A percentile compares a stretch with the other conserved stretches of the same genome.
phyloP scores from a whole-genome alignment of 2,888 invertebrate genomes.

The Laothoe populi region DNA sequence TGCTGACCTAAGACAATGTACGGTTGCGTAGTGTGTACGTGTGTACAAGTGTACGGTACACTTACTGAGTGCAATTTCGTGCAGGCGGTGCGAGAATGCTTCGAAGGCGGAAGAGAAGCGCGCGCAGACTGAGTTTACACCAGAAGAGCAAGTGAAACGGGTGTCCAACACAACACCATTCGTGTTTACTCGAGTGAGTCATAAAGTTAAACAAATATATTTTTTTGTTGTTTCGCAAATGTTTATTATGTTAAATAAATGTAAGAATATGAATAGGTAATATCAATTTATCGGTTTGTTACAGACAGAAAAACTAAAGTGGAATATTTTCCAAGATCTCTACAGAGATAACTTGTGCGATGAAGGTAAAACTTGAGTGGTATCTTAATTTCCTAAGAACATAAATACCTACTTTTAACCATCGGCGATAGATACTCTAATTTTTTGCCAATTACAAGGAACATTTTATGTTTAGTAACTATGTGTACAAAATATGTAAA shows the following conservation, averaged over 20 bases:
- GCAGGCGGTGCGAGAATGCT: slow-evolving; percentile 1
- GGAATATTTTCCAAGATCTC: slow-evolving; percentile 39
- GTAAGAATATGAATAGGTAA: neutral
- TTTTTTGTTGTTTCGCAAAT: neutral
- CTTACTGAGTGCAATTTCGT: neutral
- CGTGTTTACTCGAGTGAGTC: neutral
- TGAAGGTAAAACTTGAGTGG: slow-evolving; percentile 32
- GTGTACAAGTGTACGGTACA: neutral
- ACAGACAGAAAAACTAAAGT: slow-evolving; percentile 37
- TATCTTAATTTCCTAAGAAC: neutral
- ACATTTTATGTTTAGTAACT: no score
- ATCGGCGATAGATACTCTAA: no score
- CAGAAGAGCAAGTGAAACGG: neutral
- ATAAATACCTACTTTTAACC: neutral
- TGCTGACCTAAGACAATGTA: no score
- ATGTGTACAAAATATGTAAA: no score
- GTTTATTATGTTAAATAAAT: neutral
- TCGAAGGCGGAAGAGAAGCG: neutral
- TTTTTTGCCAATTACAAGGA: no score
- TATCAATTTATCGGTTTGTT: no score
- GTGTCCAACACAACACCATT: neutral
- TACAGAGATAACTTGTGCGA: slow-evolving; percentile 34
- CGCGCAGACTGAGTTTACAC: neutral
- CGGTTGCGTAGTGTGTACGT: neutral
- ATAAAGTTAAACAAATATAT: neutral